Percentiles rank a stretch among this genome's conserved stretches.
Conservation (phyloP, 2,113 vertebrate genomes). For the Etia nguti region DNA sequence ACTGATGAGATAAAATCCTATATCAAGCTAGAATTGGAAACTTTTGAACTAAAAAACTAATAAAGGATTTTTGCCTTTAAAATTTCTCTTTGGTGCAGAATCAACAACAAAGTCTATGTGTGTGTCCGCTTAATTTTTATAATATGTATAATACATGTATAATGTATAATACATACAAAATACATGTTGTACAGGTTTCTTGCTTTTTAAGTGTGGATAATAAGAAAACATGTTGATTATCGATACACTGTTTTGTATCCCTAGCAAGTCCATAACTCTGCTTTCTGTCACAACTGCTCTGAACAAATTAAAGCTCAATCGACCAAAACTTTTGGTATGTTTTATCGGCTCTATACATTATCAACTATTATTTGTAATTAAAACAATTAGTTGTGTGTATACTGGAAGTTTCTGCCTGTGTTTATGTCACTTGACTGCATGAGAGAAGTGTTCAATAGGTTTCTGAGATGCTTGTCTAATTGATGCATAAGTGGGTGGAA, state of each 20-base stretch:
- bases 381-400: neutral
- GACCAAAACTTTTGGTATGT: neutral
- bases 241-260: neutral
- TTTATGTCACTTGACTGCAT: neutral
- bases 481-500: neutral
- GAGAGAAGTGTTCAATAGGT: neutral
- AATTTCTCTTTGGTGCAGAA: neutral
- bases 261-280: neutral
- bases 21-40: neutral
- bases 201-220: neutral
- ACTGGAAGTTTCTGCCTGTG: neutral
- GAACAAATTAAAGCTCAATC: neutral
- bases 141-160: neutral
- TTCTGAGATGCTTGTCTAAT: conserved; percentile 12
- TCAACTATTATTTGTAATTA: neutral
- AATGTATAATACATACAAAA: neutral
- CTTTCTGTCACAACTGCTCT: neutral
- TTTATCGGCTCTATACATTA: neutral
- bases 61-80: neutral
- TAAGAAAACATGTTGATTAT: neutral
- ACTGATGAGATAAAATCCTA: neutral
- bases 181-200: neutral
- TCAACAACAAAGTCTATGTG: neutral
- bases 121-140: accelerated
- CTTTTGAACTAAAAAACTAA: neutral